Evolutionary conservation across 2,113 vertebrate genomes (phyloP).

Genomic region (Turnix velox): DNA sequence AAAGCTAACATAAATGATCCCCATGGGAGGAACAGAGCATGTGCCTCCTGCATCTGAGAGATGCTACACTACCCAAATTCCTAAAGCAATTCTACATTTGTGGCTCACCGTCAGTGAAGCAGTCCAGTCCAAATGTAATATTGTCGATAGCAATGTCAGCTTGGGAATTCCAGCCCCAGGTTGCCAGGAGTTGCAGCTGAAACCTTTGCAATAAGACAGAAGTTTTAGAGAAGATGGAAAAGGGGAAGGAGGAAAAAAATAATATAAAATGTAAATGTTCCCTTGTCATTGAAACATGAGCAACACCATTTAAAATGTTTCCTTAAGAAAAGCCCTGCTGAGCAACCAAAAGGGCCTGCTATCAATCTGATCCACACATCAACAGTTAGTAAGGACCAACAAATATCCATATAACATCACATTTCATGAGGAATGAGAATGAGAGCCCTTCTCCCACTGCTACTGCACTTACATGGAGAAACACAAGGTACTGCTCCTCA

Average conservation of each 20-base stretch:
- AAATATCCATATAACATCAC: not conserved
- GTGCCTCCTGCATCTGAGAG: not conserved
- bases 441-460: not conserved
- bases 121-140: conserved; percentile 80
- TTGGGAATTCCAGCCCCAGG: conserved; percentile 78
- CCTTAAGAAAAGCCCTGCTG: not conserved
- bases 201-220: conserved; percentile 74
- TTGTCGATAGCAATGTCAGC: conserved; percentile 85
- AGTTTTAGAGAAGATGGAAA: not conserved
- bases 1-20: not conserved
- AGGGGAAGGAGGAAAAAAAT: not conserved
- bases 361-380: not conserved
- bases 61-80: not conserved
- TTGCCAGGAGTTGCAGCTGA: conserved; percentile 75
- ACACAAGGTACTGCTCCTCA: not conserved
- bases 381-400: not conserved
- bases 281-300: no score
- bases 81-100: not conserved
- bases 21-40: accelerated
- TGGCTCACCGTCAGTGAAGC: conserved; percentile 78
- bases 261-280: not conserved
- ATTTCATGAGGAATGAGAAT: not conserved
- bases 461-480: not conserved
- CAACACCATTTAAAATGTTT: no score
- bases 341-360: not conserved